Evolutionary conservation across 2,113 vertebrate genomes (phyloP).

Genomic region (Collichthys lucidus): DNA sequence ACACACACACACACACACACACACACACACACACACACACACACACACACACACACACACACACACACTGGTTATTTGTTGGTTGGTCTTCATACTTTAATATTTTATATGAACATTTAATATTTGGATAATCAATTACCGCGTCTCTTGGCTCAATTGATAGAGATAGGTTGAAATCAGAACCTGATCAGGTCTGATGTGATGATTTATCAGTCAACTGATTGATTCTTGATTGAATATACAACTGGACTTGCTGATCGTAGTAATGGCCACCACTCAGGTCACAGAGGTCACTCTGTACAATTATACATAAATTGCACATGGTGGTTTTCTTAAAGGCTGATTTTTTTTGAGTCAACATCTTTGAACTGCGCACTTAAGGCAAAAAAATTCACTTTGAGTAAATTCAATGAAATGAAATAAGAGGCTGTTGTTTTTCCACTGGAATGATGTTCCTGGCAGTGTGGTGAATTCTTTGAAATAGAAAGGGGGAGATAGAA

Average conservation of each 20-base stretch:
- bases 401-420: too few relatives aligned
- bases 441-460: too few relatives aligned
- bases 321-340: too few relatives aligned
- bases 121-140: not conserved
- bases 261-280: too few relatives aligned
- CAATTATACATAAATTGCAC: too few relatives aligned
- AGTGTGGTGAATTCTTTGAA: too few relatives aligned
- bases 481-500: too few relatives aligned
- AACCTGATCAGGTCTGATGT: not conserved
- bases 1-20: not conserved
- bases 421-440: too few relatives aligned
- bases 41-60: not conserved
- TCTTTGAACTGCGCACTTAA: too few relatives aligned
- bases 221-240: not conserved
- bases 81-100: not conserved
- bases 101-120: too few relatives aligned
- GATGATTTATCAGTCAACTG: not conserved
- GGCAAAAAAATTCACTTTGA: too few relatives aligned
- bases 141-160: not conserved
- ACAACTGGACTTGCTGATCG: too few relatives aligned
- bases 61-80: constrained; percentile 3
- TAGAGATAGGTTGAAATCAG: not conserved
- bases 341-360: not conserved
- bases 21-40: constrained; percentile 17
- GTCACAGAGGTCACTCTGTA: not conserved